phyloP scores from a whole-genome alignment of 2,797 vertebrate species.

The Triplophysa yarkandensis region DNA sequence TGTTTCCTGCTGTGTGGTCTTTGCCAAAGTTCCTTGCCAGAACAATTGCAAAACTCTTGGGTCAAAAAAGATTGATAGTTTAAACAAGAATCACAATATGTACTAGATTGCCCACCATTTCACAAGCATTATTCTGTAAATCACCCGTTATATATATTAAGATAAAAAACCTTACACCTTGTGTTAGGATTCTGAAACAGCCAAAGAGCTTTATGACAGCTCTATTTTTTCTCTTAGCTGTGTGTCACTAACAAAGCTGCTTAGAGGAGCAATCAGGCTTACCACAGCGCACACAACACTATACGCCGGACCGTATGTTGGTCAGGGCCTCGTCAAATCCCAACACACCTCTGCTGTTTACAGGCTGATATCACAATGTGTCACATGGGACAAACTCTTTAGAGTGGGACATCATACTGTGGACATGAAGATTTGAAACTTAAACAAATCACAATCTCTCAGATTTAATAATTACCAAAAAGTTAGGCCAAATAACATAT shows the following conservation, averaged over 20 bases:
- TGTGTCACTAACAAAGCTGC: slow-evolving; percentile 33
- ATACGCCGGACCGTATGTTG: slow-evolving; percentile 37
- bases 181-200: slow-evolving; percentile 56
- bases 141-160: slow-evolving; percentile 33
- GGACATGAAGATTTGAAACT: slow-evolving; percentile 25
- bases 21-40: neutral
- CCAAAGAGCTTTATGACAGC: slow-evolving; percentile 40
- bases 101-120: no score
- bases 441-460: neutral
- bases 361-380: slow-evolving; percentile 17
- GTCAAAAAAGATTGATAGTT: neutral
- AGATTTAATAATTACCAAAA: neutral
- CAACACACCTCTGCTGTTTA: slow-evolving; percentile 19
- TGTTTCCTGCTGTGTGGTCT: neutral
- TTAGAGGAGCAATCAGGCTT: slow-evolving; percentile 25
- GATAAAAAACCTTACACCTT: slow-evolving; percentile 56
- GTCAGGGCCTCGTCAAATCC: slow-evolving; percentile 41
- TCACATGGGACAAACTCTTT: slow-evolving; percentile 46
- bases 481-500: no score
- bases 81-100: no score
- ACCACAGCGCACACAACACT: slow-evolving; percentile 27
- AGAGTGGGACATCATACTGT: slow-evolving; percentile 3
- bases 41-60: neutral
- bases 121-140: slow-evolving; percentile 2
- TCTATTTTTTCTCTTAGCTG: slow-evolving; percentile 5